These are phyloP conservation scores for Zygaena filipendulae DNA, from an alignment of 2,888 invertebrate genomes.

Conservation along the genomic window DNA sequence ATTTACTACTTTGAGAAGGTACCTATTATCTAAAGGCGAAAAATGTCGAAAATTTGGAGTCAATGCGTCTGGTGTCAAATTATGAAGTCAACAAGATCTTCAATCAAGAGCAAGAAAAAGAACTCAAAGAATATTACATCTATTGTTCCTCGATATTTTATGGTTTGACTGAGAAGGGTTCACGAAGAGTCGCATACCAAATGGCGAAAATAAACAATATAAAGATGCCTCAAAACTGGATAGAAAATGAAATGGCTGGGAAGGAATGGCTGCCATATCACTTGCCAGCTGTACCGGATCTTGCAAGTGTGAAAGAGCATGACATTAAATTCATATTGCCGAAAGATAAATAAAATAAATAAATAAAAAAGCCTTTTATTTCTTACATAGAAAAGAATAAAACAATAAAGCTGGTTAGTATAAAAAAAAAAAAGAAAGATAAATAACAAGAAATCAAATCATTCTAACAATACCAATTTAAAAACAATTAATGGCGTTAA, in stretches of 20 bases:
- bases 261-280: slow-evolving; percentile 11
- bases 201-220: slow-evolving; percentile 7
- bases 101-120: slow-evolving; percentile 2
- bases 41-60: neutral
- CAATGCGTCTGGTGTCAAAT: neutral
- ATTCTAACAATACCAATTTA: slow-evolving; percentile 4
- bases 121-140: slow-evolving; percentile 4
- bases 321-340: no score
- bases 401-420: no score
- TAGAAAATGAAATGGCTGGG: slow-evolving; percentile 8
- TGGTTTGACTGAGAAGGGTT: slow-evolving; percentile 2
- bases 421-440: no score
- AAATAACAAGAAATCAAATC: neutral
- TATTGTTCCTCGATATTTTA: slow-evolving; percentile 4
- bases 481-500: slow-evolving; percentile 12
- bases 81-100: slow-evolving; percentile 5
- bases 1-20: neutral
- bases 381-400: no score
- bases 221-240: slow-evolving; percentile 9
- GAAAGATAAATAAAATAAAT: no score
- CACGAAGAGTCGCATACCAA: slow-evolving; percentile 6
- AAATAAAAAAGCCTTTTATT: no score
- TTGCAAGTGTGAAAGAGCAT: no score
- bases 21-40: neutral
- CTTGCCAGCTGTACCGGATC: no score